Evolutionary conservation across 2,113 vertebrate genomes (phyloP).

Genomic region (Melospiza melodia): DNA sequence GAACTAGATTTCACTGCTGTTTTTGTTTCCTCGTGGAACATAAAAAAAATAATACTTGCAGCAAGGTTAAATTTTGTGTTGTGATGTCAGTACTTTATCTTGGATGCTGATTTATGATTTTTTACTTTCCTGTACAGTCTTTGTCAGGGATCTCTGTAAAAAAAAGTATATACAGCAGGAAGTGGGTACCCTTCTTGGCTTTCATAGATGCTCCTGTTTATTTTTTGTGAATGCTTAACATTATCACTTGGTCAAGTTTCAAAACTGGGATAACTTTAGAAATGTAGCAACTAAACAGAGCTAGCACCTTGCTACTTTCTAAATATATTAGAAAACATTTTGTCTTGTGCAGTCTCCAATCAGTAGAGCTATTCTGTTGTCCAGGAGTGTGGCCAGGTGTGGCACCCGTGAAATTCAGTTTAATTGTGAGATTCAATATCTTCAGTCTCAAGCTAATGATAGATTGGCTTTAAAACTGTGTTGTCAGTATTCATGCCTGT

Average conservation of each 20-base stretch:
- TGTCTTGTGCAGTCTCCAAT: not conserved
- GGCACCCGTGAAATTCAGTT: not conserved
- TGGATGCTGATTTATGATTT: not conserved
- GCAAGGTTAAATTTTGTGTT: not conserved
- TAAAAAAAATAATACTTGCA: not conserved
- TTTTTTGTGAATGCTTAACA: not conserved
- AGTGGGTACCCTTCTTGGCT: not conserved
- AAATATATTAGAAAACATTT: rapidly evolving
- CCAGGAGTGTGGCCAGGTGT: not conserved
- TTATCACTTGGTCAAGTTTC: not conserved
- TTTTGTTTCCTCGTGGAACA: not conserved
- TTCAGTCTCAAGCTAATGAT: not conserved
- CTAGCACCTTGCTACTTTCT: not conserved
- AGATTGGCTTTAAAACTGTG: not conserved
- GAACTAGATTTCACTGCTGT: not conserved
- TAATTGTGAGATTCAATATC: not conserved
- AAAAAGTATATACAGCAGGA: not conserved
- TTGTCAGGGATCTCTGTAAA: not conserved
- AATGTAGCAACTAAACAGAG: not conserved
- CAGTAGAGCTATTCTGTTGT: not conserved
- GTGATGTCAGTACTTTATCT: not conserved
- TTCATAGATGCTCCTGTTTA: not conserved
- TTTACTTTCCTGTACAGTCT: not conserved
- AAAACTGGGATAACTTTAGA: not conserved
- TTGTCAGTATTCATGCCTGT: rapidly evolving